Conservation (phyloP, 2,113 vertebrate species). For the Empidonax alnorum region DNA sequence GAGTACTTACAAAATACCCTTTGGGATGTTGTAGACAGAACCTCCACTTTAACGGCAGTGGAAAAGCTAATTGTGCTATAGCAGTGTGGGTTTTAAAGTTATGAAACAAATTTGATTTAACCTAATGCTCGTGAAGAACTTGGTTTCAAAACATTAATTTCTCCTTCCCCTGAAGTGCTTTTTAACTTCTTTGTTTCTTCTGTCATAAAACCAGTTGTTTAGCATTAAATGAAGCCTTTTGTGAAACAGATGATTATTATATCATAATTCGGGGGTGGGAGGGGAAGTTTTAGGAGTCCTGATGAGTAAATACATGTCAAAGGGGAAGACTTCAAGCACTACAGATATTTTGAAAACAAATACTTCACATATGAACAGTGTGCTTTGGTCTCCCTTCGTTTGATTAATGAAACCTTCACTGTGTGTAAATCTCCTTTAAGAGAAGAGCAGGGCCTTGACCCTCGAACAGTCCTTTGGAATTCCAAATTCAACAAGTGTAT, state of each 20-base stretch:
- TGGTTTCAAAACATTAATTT: not conserved
- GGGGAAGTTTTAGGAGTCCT: not conserved
- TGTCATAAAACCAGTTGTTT: not conserved
- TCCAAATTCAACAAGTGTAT: not conserved
- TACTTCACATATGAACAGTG: not conserved
- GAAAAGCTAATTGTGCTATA: not conserved
- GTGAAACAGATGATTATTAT: not conserved
- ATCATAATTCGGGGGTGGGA: not conserved
- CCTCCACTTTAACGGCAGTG: not conserved
- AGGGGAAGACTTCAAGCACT: not conserved
- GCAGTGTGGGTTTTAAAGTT: not conserved
- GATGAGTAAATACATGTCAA: not conserved
- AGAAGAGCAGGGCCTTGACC: not conserved
- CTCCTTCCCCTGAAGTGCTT: not conserved
- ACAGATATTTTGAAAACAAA: not conserved
- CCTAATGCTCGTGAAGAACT: not conserved
- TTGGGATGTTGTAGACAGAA: not conserved
- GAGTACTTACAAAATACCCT: not conserved
- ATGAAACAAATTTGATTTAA: not conserved
- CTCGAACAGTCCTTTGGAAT: not conserved
- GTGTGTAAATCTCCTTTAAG: not conserved
- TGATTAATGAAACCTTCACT: not conserved
- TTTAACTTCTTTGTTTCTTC: not conserved
- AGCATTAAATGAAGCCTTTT: not conserved
- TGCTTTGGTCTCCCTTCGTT: not conserved